A percentile compares a stretch with the other conserved stretches of the same genome.
Evolutionary conservation across 2,888 invertebrate genomes (phyloP).

Genomic region (Phengaris alcon): DNA sequence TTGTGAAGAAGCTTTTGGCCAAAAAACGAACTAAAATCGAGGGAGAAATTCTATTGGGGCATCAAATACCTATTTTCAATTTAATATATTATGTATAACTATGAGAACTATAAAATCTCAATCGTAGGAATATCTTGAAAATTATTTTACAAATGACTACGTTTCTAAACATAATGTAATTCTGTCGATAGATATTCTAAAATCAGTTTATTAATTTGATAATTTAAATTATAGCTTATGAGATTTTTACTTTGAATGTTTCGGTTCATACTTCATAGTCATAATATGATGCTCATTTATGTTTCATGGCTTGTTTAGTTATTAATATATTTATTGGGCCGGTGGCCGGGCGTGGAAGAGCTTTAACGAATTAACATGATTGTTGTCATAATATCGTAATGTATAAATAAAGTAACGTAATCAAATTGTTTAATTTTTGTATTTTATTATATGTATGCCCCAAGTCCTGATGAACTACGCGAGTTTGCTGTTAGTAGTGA

Average conservation of each 20-base stretch:
- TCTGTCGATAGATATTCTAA: background rate
- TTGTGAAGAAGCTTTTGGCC: too few relatives aligned
- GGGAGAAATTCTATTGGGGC: too few relatives aligned
- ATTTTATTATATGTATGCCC: constrained; percentile 28
- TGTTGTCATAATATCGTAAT: constrained; percentile 61
- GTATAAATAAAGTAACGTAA: constrained; percentile 55
- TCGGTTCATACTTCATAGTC: background rate
- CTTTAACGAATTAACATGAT: constrained; percentile 60
- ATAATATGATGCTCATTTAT: constrained; percentile 7
- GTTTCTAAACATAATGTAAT: background rate
- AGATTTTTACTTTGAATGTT: background rate
- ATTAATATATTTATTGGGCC: constrained; percentile 13
- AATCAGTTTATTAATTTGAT: background rate
- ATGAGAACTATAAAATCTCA: too few relatives aligned
- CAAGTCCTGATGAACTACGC: background rate
- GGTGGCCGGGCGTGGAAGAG: constrained; percentile 41
- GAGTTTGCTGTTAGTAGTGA: too few relatives aligned
- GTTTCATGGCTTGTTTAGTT: constrained; percentile 6
- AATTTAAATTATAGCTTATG: constrained; percentile 12
- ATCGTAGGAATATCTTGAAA: too few relatives aligned
- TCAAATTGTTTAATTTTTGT: constrained; percentile 32
- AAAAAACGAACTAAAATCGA: too few relatives aligned
- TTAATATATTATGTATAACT: too few relatives aligned
- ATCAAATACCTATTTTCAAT: too few relatives aligned
- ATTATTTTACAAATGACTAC: background rate